phyloP scores from a whole-genome alignment of 2,888 invertebrate genomes.

The Cenopis cana region DNA sequence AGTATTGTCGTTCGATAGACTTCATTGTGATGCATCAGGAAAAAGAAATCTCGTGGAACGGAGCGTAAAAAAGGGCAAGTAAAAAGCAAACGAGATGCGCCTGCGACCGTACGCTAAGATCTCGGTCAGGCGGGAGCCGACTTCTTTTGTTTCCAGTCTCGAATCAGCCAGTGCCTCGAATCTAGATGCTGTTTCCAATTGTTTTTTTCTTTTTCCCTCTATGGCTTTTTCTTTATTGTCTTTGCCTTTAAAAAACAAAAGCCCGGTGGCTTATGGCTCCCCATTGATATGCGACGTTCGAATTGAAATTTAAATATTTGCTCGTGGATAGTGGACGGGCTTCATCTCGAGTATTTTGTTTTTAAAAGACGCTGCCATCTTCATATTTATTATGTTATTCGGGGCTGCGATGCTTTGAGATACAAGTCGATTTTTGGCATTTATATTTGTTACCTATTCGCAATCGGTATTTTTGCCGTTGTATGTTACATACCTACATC shows the following conservation, averaged over 20 bases:
- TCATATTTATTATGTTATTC: constrained; percentile 77
- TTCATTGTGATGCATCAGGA: constrained; percentile 81
- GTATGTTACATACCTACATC: background rate
- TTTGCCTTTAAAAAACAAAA: constrained; percentile 74
- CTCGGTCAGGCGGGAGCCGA: constrained; percentile 83
- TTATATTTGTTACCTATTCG: constrained; percentile 18
- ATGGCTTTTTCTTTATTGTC: constrained; percentile 83
- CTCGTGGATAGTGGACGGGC: constrained; percentile 75
- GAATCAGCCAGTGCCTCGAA: constrained; percentile 84
- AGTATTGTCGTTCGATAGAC: constrained; percentile 78
- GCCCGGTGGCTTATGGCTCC: constrained; percentile 84
- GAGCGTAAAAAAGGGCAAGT: constrained; percentile 68
- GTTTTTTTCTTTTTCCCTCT: constrained; percentile 71
- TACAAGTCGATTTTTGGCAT: constrained; percentile 38
- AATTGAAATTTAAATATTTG: constrained; percentile 85
- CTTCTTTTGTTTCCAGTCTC: constrained; percentile 82
- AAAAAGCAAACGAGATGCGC: constrained; percentile 73
- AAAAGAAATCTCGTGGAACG: constrained; percentile 80
- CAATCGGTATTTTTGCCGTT: constrained; percentile 3
- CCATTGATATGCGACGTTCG: constrained; percentile 85
- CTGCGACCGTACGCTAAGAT: constrained; percentile 77
- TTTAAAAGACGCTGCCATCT: constrained; percentile 76
- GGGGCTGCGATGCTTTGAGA: constrained; percentile 46
- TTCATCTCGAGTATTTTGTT: constrained; percentile 77
- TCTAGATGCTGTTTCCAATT: constrained; percentile 82